These are phyloP conservation scores for Neotragus pygmaeus DNA, from an alignment of 2,113 vertebrate species.

Conservation along the genomic window DNA sequence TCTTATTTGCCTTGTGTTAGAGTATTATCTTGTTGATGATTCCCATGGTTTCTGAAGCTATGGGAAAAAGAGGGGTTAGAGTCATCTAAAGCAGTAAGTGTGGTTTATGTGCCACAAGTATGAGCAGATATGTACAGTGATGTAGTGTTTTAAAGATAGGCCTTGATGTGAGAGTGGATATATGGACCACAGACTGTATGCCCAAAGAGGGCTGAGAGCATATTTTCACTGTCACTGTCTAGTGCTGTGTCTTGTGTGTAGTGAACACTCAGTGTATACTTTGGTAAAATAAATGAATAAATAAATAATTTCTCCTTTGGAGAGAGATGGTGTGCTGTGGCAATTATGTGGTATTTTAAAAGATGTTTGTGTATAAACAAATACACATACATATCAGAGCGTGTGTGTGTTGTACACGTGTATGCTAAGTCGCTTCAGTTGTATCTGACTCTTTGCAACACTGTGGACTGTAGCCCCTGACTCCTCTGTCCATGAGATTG, in stretches of 20 bases:
- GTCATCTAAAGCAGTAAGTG: background rate
- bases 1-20: background rate
- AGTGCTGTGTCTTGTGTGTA: background rate
- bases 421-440: background rate
- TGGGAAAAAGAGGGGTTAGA: background rate
- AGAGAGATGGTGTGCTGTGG: background rate
- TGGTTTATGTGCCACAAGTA: background rate
- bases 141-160: background rate
- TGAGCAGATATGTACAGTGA: background rate
- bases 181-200: background rate
- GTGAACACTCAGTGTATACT: no score
- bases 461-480: background rate
- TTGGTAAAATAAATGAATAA: background rate
- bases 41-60: background rate
- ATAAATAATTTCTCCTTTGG: background rate
- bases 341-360: background rate
- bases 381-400: background rate
- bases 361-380: background rate
- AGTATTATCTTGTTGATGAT: background rate
- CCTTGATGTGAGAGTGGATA: no score
- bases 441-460: background rate
- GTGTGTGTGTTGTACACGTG: background rate
- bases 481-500: background rate
- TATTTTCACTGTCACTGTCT: background rate
- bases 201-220: background rate